Conservation (phyloP, 2,888 invertebrate genomes). For the Drosophila siamana region DNA sequence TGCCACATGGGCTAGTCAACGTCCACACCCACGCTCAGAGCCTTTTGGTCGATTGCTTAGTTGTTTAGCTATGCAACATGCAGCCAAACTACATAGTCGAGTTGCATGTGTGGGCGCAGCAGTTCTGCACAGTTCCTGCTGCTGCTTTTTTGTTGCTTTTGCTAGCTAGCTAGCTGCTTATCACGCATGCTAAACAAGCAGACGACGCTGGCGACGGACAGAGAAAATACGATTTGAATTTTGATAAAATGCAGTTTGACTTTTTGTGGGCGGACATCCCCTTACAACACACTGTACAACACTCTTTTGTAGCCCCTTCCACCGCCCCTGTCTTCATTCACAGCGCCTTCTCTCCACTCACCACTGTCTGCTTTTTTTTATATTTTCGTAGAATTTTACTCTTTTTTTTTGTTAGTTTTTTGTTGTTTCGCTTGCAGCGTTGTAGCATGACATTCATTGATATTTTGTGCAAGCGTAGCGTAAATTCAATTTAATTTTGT, state of each 20-base stretch:
- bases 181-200: constrained; percentile 77
- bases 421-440: constrained; percentile 37
- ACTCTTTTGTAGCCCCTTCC: too few relatives aligned
- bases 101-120: constrained; percentile 37
- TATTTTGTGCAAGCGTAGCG: constrained; percentile 76
- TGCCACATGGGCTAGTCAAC: constrained; percentile 28
- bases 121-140: constrained; percentile 5
- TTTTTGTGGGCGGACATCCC: constrained; percentile 56
- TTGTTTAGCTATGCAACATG: constrained; percentile 59
- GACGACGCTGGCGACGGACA: constrained; percentile 48
- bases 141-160: constrained; percentile 40
- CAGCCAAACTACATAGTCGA: constrained; percentile 55
- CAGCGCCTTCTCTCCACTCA: too few relatives aligned
- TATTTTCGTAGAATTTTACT: constrained; percentile 12
- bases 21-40: constrained; percentile 8
- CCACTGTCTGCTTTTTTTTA: constrained; percentile 22
- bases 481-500: constrained; percentile 79
- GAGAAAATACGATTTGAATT: constrained; percentile 75
- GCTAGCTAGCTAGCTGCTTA: constrained; percentile 61
- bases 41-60: too few relatives aligned
- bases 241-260: constrained; percentile 76
- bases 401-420: constrained; percentile 10
- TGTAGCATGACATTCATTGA: constrained; percentile 74
- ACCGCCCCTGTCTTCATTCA: too few relatives aligned
- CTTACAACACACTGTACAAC: constrained; percentile 7